Conservation (phyloP, 2,888 invertebrate genomes). For the Pegoplata infirma region DNA sequence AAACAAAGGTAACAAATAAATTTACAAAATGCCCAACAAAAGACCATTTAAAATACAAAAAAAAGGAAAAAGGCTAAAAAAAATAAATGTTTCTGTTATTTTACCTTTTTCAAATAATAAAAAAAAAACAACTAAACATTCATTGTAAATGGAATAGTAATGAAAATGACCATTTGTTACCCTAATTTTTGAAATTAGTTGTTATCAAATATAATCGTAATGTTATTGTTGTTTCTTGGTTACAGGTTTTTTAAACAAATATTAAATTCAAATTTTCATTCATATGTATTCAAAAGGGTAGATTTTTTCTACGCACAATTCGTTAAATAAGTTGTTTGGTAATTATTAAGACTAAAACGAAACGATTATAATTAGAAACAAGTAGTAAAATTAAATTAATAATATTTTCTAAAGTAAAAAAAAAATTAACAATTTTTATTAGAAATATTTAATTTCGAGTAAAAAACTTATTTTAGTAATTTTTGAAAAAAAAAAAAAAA, state of each 20-base stretch:
- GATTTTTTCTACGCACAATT: no score
- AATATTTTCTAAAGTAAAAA: no score
- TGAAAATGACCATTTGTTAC: conserved; percentile 61
- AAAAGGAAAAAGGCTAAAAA: neutral
- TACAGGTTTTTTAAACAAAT: conserved; percentile 28
- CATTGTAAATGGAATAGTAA: conserved; percentile 25
- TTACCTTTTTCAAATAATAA: neutral
- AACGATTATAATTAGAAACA: no score
- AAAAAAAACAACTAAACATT: neutral
- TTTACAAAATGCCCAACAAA: conserved; percentile 48
- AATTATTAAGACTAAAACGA: no score
- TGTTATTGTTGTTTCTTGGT: conserved; percentile 25
- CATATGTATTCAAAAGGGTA: neutral
- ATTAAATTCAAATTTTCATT: no score
- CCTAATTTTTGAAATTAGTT: conserved; percentile 73
- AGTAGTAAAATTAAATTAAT: no score
- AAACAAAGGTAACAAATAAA: conserved; percentile 46
- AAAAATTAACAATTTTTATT: no score
- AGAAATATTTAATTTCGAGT: no score
- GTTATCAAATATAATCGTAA: conserved; percentile 64
- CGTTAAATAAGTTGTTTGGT: no score
- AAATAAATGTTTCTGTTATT: neutral
- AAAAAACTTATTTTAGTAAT: no score
- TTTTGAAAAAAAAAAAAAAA: no score
- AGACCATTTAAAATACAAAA: conserved; percentile 46